Conservation (phyloP, 2,113 vertebrate species). For the Sardina pilchardus region DNA sequence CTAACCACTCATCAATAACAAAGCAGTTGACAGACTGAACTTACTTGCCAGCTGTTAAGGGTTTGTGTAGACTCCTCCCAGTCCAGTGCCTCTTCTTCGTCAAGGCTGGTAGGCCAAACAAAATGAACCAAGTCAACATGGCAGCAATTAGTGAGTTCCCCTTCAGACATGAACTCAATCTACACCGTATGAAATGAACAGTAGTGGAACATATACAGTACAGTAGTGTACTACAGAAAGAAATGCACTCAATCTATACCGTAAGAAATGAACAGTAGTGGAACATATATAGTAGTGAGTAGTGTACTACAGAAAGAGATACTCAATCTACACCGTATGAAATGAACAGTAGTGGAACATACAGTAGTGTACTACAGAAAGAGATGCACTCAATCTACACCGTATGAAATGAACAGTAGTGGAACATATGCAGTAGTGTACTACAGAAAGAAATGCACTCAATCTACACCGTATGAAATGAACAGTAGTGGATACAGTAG, state of each 20-base stretch:
- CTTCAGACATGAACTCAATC: neutral
- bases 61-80: conserved; percentile 73
- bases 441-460: neutral
- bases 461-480: neutral
- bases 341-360: neutral
- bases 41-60: conserved; percentile 79
- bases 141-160: neutral
- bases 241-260: neutral
- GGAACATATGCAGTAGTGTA: neutral
- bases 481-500: neutral
- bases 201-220: neutral
- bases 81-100: conserved; percentile 83
- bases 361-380: neutral
- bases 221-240: neutral
- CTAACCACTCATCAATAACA: neutral
- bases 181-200: neutral
- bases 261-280: neutral
- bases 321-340: neutral
- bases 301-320: neutral
- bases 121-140: neutral
- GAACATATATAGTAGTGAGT: neutral
- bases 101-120: conserved; percentile 60
- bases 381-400: neutral
- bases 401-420: neutral
- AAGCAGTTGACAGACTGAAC: neutral